A percentile compares a stretch with the other conserved stretches of the same genome.
Evolutionary conservation across 2,797 vertebrate species (phyloP).

Genomic region (Apodemus agrarius): DNA sequence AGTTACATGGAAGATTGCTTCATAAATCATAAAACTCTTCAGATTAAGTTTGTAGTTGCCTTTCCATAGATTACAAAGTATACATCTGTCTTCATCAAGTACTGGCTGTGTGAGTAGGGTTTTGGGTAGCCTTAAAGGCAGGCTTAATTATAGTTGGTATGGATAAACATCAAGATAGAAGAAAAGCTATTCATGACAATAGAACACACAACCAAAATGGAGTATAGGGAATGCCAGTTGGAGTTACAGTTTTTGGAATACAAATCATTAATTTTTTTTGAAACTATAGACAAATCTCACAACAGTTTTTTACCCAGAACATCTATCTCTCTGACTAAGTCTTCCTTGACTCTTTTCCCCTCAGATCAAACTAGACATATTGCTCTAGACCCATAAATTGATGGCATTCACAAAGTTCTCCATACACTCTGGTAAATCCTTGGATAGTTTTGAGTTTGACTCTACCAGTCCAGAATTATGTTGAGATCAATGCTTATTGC

Average conservation of each 20-base stretch:
- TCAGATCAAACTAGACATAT: neutral
- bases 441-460: neutral
- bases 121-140: neutral
- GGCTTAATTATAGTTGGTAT: neutral
- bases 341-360: neutral
- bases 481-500: neutral
- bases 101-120: neutral
- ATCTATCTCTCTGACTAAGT: neutral
- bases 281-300: neutral
- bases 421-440: neutral
- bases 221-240: neutral
- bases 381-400: neutral
- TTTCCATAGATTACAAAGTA: slow-evolving; percentile 28
- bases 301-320: neutral
- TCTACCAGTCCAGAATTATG: neutral
- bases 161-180: neutral
- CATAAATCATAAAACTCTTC: slow-evolving; percentile 53
- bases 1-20: slow-evolving; percentile 50
- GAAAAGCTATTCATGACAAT: neutral
- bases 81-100: neutral
- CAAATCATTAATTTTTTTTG: neutral
- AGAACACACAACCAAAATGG: neutral
- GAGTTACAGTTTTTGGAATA: neutral
- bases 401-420: neutral
- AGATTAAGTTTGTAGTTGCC: slow-evolving; percentile 45